Conservation (phyloP, 2,797 vertebrate genomes). For the Aphelocoma californica region DNA sequence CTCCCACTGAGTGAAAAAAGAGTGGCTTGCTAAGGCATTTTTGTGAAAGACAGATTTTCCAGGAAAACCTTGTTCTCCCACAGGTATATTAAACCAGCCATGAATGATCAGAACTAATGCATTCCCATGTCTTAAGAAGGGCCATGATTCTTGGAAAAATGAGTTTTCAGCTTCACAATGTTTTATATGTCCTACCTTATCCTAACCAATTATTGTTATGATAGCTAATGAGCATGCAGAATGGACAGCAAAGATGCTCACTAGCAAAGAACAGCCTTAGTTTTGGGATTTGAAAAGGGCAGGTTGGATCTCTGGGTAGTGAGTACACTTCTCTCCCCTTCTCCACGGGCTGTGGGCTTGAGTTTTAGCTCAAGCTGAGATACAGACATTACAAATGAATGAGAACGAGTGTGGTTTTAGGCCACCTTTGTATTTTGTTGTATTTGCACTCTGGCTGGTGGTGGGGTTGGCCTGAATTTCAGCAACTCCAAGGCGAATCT, state of each 20-base stretch:
- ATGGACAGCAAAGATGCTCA: not conserved
- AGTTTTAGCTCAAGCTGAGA: conserved; percentile 5
- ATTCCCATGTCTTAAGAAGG: not conserved
- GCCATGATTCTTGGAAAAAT: not conserved
- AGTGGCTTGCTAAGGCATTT: not conserved
- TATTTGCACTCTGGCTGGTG: not conserved
- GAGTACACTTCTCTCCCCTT: not conserved
- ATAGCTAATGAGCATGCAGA: not conserved
- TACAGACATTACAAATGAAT: not conserved
- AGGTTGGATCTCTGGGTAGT: not conserved
- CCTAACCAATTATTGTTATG: not conserved
- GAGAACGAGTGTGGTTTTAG: not conserved
- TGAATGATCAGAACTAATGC: not conserved
- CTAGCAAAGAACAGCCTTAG: not conserved
- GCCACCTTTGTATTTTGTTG: conserved; percentile 20
- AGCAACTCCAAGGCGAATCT: not conserved
- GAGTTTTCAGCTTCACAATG: not conserved
- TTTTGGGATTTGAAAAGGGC: not conserved
- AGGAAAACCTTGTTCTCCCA: conserved; percentile 21
- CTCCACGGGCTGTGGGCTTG: not conserved
- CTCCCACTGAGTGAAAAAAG: not conserved
- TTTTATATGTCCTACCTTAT: not conserved
- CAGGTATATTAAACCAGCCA: not conserved
- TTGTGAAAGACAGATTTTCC: not conserved
- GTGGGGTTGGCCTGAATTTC: not conserved